These are phyloP conservation scores for Strix aluco DNA, from an alignment of 2,113 vertebrate genomes.

Conservation along the genomic window DNA sequence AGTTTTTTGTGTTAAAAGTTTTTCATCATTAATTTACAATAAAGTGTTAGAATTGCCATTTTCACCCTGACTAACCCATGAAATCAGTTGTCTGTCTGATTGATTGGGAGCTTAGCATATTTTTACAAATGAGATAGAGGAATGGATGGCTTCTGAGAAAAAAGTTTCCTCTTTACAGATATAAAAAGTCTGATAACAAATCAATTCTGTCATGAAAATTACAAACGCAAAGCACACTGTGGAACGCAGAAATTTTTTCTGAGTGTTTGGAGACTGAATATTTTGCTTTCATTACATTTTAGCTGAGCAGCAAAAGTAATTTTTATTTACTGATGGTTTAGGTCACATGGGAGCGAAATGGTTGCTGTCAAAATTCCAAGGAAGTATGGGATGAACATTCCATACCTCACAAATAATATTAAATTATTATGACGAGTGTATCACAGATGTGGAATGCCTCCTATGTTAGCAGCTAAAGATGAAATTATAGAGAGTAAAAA, in stretches of 20 bases:
- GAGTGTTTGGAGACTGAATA: background rate
- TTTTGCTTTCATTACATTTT: conserved; percentile 14
- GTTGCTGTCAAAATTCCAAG: background rate
- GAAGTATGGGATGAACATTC: background rate
- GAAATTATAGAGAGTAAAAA: background rate
- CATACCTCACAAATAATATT: background rate
- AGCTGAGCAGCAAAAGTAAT: background rate
- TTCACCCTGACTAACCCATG: conserved; percentile 53
- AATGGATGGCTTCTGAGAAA: conserved; percentile 11
- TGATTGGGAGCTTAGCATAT: conserved; percentile 12
- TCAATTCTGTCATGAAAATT: conserved; percentile 2
- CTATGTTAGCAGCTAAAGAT: background rate
- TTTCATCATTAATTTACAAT: conserved; percentile 60
- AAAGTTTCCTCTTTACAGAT: background rate
- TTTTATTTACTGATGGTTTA: conserved; percentile 13
- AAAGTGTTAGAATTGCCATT: conserved; percentile 62
- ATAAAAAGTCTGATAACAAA: conserved; percentile 5
- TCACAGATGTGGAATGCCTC: background rate
- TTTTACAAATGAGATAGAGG: conserved; percentile 4
- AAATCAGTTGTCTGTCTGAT: conserved; percentile 64
- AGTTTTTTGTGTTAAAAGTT: conserved; percentile 13
- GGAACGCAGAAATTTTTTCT: background rate
- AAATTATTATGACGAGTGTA: background rate
- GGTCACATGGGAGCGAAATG: background rate
- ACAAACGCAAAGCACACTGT: background rate